Evolutionary conservation across 2,797 vertebrate genomes (phyloP), one percentile per base, ranked within the genome.

Genomic region (Botia almorhae): DNA sequence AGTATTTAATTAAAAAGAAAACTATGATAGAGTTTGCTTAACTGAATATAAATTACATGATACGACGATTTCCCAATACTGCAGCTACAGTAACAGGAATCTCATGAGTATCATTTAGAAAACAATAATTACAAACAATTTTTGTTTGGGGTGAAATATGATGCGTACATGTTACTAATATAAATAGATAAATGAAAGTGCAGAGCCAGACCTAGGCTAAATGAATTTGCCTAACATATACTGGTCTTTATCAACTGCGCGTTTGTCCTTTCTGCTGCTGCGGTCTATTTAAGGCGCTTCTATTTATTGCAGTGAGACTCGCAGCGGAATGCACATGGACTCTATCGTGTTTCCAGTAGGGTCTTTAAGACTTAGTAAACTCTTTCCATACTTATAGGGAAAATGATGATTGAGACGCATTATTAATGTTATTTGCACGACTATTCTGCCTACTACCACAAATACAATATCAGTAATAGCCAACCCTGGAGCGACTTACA

Each of bases 251-350:
- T 69, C 74, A 77, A 81, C 69, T 74, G 77, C 69, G 68, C 78
- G 85, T 33, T 33, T 46, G 43, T 46, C 43, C 43, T 46, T 46
- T 46, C 43, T 19, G 83, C 83, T 83, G 78, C 88, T 72, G 83
- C 85, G 69, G 26, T 90, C 93, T 95, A 94, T 94, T 94, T 94
- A 89, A 87, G 92, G 93, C 81, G 82, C 85, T 89, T 92, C 94
- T 94, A 94, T 94, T 94, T 94, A 92, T 94, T 93, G 84, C 92
- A 79, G 67, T 26, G 63, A 81, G 61, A 55, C 67, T 76, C 69
- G 86, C 88, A 86, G 76, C 89, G 93, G 91, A 84, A 94, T 93
- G 93, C 84, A 86, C 76, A 72, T 56, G 33, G 76, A 82, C 81
- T 91, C 85, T 86, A 92, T 95, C 92, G 36, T 76, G 88, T 94